Evolutionary conservation across 2,797 vertebrate species (phyloP).

Genomic region (Danio kyathit): DNA sequence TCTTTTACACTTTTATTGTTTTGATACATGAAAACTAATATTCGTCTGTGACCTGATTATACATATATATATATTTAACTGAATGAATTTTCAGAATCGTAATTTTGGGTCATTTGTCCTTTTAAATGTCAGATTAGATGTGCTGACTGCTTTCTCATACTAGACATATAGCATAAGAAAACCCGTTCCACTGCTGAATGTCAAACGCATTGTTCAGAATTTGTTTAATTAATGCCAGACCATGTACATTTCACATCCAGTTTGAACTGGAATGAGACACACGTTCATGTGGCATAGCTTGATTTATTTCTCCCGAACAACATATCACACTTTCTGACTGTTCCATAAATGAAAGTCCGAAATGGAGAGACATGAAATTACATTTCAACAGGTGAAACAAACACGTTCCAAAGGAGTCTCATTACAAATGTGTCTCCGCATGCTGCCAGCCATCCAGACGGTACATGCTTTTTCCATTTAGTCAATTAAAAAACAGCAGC

Average conservation of each 20-base stretch:
- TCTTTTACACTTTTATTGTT: no score
- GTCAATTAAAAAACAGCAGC: slow-evolving; percentile 59
- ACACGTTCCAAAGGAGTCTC: slow-evolving; percentile 55
- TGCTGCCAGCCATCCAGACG: slow-evolving; percentile 23
- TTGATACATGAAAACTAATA: no score
- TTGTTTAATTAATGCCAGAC: slow-evolving; percentile 4
- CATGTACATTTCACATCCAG: neutral
- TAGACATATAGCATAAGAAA: neutral
- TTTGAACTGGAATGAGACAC: slow-evolving; percentile 4
- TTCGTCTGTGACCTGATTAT: no score
- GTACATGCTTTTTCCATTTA: slow-evolving; percentile 63
- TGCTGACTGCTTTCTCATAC: neutral
- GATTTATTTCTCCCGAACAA: neutral
- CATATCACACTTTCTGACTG: neutral
- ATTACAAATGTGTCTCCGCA: slow-evolving; percentile 55
- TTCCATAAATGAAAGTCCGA: neutral
- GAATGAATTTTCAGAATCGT: neutral
- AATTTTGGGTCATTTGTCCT: neutral
- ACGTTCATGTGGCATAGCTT: neutral
- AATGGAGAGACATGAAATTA: slow-evolving; percentile 19
- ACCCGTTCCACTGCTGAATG: neutral
- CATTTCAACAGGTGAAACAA: slow-evolving; percentile 36
- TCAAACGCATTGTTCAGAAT: neutral
- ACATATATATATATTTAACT: no score
- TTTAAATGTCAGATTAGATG: neutral